Evolutionary conservation across 2,888 invertebrate species (phyloP).

Genomic region (Drosophila eohydei): DNA sequence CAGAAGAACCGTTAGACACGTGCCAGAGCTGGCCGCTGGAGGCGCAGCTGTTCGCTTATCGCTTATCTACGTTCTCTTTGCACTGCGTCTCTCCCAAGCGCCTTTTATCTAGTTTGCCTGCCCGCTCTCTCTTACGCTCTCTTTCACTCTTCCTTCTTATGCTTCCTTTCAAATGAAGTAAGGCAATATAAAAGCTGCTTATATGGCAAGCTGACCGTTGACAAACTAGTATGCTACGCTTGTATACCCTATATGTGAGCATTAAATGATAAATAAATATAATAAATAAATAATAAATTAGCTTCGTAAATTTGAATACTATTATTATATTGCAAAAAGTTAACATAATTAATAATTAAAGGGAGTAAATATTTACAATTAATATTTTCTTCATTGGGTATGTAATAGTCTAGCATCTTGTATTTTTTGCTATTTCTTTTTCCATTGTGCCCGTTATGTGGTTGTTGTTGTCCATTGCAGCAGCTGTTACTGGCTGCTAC

Average conservation of each 20-base stretch:
- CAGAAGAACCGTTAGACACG: slow-evolving; percentile 48
- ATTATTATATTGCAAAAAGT: too few species aligned
- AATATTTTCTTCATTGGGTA: slow-evolving; percentile 3
- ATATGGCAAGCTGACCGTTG: slow-evolving; percentile 37
- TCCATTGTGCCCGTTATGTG: slow-evolving; percentile 15
- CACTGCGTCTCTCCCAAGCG: background rate
- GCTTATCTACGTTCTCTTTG: slow-evolving; percentile 28
- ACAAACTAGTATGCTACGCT: slow-evolving; percentile 14
- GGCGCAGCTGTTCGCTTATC: slow-evolving; percentile 63
- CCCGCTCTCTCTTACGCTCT: too few species aligned
- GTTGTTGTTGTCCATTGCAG: slow-evolving; percentile 41
- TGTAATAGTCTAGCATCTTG: background rate
- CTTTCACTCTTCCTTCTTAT: background rate
- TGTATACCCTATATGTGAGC: background rate
- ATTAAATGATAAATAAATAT: too few species aligned
- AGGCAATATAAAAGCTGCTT: slow-evolving; percentile 72
- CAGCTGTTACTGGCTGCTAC: slow-evolving; percentile 68
- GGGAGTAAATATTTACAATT: background rate
- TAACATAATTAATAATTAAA: too few species aligned
- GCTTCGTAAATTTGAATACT: too few species aligned
- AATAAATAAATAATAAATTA: background rate
- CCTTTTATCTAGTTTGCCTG: background rate
- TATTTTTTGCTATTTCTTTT: background rate
- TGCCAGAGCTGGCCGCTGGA: slow-evolving; percentile 41
- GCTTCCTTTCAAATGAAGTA: slow-evolving; percentile 56